A percentile compares a stretch with the other conserved stretches of the same genome.
These are phyloP conservation scores for Anodontia alba DNA, from an alignment of 2,888 invertebrate species.

Conservation along the genomic window DNA sequence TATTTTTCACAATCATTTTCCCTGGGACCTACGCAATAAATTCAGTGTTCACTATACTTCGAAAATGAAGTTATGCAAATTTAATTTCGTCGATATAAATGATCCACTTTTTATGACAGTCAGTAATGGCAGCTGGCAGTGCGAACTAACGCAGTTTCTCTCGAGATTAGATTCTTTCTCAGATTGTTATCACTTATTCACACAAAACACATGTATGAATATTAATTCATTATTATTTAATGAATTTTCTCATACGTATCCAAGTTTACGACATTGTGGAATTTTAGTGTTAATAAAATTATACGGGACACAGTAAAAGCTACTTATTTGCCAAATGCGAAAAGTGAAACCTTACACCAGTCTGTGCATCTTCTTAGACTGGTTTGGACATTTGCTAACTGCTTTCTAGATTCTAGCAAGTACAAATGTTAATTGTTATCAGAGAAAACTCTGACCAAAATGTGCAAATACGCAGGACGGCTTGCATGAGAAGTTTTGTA, in stretches of 20 bases:
- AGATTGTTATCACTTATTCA: conserved; percentile 6
- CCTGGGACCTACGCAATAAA: too few relatives aligned
- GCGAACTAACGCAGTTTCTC: neutral
- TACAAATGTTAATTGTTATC: too few relatives aligned
- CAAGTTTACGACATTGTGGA: neutral
- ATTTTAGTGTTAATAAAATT: neutral
- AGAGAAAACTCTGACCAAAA: too few relatives aligned
- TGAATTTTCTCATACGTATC: conserved; percentile 16
- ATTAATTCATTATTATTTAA: conserved; percentile 18
- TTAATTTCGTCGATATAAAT: conserved; percentile 9
- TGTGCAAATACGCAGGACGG: too few relatives aligned
- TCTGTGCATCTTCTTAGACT: too few relatives aligned
- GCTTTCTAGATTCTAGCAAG: too few relatives aligned
- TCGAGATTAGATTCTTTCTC: neutral
- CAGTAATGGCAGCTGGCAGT: neutral
- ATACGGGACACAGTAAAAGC: too few relatives aligned
- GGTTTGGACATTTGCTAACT: too few relatives aligned
- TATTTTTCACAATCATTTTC: too few relatives aligned
- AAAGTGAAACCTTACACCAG: too few relatives aligned
- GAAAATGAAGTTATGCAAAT: conserved; percentile 7
- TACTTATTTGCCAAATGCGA: too few relatives aligned
- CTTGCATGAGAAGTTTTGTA: too few relatives aligned
- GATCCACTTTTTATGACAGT: neutral
- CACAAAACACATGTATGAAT: conserved; percentile 19
- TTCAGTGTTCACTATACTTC: neutral